Evolutionary conservation across 2,797 vertebrate species (phyloP), one percentile per base, ranked within the genome.

Genomic region (Lates japonicus): DNA sequence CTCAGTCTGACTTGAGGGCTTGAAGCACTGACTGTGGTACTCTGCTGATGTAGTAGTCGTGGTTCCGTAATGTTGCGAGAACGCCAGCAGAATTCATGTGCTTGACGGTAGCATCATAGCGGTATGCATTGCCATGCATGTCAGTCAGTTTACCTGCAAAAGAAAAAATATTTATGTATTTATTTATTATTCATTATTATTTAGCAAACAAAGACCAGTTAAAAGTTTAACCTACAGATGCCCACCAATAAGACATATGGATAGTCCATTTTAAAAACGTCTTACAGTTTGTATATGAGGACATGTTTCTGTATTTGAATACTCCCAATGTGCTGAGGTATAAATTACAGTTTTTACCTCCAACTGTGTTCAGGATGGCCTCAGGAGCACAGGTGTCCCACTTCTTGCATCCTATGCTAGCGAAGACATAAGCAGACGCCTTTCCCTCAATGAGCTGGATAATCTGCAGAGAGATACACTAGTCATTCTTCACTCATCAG

Each of bases 351-450:
- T 29, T 42, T 88, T 94, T 83, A 98, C 98, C 98, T 95, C 97
- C 98, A 13, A 99, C 97, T 20, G 98, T 96, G 52, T 96, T 96
- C 35, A 99, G 94, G 81, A 99, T 96, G 54, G 97, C 98, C 89
- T 99, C 98, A 10, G 98, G 96, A 63, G 96, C 98, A 71, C 98
- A 99, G 0, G 98, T 99, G 86, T 99, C 98, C 98, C 98, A 99
- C 82, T 99, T 99, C 88, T 99, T 99, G 90, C 97, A 98, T 2
- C 98, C 98, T 20, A 96, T 97, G 92, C 98, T 99, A 12, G 98
- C 98, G 87, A 98, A 99, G 31, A 99, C 95, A 14, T 99, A 99
- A 22, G 97, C 98, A 35, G 98, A 99, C n/a, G 98, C 98, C 76
- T 96, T 98, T 58, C 98, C 98, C 91, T 99, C 98, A 80, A 99